Base-by-base conservation (phyloP, 2,797 vertebrate genomes). In the Nannoperca obscura region DNA sequence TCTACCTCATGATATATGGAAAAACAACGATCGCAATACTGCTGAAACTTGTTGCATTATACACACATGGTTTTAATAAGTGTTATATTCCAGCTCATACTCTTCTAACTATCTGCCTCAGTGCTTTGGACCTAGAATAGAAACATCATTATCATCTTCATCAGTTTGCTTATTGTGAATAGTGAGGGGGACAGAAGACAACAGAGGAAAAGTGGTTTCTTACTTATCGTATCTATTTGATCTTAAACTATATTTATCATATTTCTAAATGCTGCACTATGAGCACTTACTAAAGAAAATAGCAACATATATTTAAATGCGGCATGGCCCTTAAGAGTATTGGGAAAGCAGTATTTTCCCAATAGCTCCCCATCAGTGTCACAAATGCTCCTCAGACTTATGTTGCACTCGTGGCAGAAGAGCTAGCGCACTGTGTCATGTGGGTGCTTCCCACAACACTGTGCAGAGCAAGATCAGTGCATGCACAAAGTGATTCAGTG, bases 351-450 rank as follows among this genome's bases (percentile, higher is more conserved):
- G 32, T 20, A 58, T 50, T 85, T 80, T 74, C n/a, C 14, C 52
- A 61, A 40, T 91, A 91, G 85, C 83, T 83, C 40, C 92, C 84
- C 89, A 71, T 82, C 74, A 65, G 82, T 59, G 57, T 90, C 89
- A 87, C 78, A 85, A 54, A 70, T 75, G 67, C 61, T 84, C 54
- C 58, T 89, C 74, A 85, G 90, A 84, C 86, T 84, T 57, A 93
- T 50, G 64, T 80, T 69, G 70, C 79, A 86, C 24, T 68, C 19
- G 44, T 81, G 90, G 80, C 87, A 86, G 1, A 14, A 20, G 2
- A 11, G 17, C 59, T 19, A 1, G 71, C 46, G 76, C 36, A 12
- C 22, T 0, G 0, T 15, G 30, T 57, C 17, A 72, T 80, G 34
- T 27, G 82, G 78, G 1, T 13, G 61, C 19, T 61, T 80, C 71